Evolutionary conservation across 2,113 vertebrate species (phyloP), one percentile per base, ranked within the genome.

Genomic region (Todiramphus chloris): DNA sequence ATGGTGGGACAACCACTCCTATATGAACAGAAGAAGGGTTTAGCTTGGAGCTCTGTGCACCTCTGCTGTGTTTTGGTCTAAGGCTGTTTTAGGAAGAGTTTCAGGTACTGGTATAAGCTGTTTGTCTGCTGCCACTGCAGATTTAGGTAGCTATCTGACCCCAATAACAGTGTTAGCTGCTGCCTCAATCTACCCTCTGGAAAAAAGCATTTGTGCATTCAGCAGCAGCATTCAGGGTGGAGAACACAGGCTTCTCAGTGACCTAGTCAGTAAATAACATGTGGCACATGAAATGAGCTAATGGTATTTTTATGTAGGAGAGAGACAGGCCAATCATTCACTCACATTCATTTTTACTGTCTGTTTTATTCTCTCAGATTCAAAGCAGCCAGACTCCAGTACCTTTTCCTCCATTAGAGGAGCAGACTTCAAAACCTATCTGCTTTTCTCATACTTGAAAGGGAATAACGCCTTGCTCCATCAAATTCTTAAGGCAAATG

Each of bases 271-370:
- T 92, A 94, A 96, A 93, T 95, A 94, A 92, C 50, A 39, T n/a
- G 92, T 80, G 88, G 78, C 75, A 74, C 75, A 70, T 39, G 83
- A 68, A 92, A 96, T 51, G 59, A 93, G 87, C 43, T 94, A 95
- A 96, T 96, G 92, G 90, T 90, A 19, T 93, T 97, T 97, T 97
- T 96, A 92, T 96, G 85, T 94, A 93, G 46, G 75, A 51, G 37
- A 83, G 35, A 80, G 90, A 90, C 85, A 88, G 68, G 63, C 50
- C 64, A 81, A 53, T 94, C 90, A 86, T 67, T 95, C 94, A 88
- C 74, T 85, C 85, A 35, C 87, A 46, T 10, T 95, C 63, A 51
- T 67, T 95, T 96, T 97, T 88, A 90, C 3, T 3, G 72, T 74
- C 86, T 93, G 31, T 80, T 96, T 96, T 92, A 94, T 96, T 77